These are phyloP conservation scores for Galerucella pusilla DNA, from an alignment of 2,888 invertebrate genomes.

Conservation along the genomic window DNA sequence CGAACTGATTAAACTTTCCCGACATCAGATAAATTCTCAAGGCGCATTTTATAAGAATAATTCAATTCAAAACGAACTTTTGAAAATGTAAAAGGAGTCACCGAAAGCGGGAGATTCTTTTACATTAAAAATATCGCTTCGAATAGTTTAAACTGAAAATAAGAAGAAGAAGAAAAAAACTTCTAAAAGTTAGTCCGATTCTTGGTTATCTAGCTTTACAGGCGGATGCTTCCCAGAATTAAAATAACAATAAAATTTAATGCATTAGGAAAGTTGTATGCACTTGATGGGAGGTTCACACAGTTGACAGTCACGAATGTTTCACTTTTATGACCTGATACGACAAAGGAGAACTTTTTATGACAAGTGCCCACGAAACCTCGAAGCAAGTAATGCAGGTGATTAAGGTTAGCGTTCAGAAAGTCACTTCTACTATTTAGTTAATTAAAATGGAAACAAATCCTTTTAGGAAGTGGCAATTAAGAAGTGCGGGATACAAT, in stretches of 20 bases:
- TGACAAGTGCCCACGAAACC: slow-evolving; percentile 29
- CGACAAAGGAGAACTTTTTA: slow-evolving; percentile 29
- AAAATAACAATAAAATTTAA: slow-evolving; percentile 56
- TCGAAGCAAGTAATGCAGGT: slow-evolving; percentile 14
- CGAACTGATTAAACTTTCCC: slow-evolving; percentile 32
- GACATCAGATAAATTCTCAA: slow-evolving; percentile 31
- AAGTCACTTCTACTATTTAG: neutral
- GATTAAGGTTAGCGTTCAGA: slow-evolving; percentile 12
- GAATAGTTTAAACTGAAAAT: slow-evolving; percentile 32
- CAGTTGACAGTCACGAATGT: slow-evolving; percentile 36
- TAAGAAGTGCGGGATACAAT: neutral
- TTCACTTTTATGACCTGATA: slow-evolving; percentile 30
- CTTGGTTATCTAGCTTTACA: slow-evolving; percentile 54
- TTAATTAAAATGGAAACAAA: neutral
- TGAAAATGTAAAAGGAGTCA: slow-evolving; percentile 24
- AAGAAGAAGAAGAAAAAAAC: slow-evolving; percentile 17
- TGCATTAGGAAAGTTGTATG: slow-evolving; percentile 40
- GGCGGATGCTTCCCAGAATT: slow-evolving; percentile 52
- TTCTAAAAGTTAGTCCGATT: slow-evolving; percentile 45
- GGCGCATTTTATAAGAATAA: slow-evolving; percentile 35
- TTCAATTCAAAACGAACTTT: slow-evolving; percentile 34
- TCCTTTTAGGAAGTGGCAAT: neutral
- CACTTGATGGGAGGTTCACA: slow-evolving; percentile 35
- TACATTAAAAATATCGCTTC: slow-evolving; percentile 40
- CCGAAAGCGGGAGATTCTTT: slow-evolving; percentile 27